Conservation (phyloP, 2,888 invertebrate genomes). For the Ypsolopha scabrella region DNA sequence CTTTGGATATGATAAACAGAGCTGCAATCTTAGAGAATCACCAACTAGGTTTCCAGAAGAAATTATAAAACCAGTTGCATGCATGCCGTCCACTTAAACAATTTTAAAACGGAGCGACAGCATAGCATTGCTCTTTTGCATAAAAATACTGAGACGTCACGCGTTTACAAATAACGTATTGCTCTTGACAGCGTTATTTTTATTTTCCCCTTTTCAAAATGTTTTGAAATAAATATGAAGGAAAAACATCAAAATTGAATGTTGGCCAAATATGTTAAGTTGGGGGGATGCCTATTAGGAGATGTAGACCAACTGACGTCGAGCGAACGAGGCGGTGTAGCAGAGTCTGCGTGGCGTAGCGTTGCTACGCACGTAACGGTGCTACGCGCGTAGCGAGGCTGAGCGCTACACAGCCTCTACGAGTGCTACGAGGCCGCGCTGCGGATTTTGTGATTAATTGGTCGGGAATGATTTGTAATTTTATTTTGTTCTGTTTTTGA, state of each 20-base stretch:
- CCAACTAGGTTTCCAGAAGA: conserved; percentile 28
- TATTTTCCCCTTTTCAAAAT: conserved; percentile 53
- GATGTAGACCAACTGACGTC: neutral
- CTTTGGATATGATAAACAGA: conserved; percentile 44
- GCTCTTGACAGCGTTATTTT: conserved; percentile 48
- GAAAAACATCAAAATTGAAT: conserved; percentile 58
- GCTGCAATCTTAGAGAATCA: conserved; percentile 36
- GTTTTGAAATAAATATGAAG: conserved; percentile 60
- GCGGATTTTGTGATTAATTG: neutral
- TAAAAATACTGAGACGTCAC: conserved; percentile 62
- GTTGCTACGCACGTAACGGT: conserved; percentile 7
- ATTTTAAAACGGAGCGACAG: conserved; percentile 53
- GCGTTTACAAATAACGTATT: conserved; percentile 62
- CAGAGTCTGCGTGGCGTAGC: conserved; percentile 19
- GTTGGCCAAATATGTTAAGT: conserved; percentile 60
- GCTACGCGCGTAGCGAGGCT: conserved; percentile 4
- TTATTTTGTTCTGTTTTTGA: neutral
- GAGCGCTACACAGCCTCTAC: no score
- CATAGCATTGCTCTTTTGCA: conserved; percentile 37
- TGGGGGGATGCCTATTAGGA: conserved; percentile 47
- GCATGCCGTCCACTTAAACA: conserved; percentile 49
- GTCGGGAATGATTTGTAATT: neutral
- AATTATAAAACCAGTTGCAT: conserved; percentile 32
- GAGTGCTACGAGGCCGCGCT: conserved; percentile 2
- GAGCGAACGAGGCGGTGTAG: neutral